Base-by-base conservation (phyloP, 2,113 vertebrate genomes). In the Choloepus hoffmanni region DNA sequence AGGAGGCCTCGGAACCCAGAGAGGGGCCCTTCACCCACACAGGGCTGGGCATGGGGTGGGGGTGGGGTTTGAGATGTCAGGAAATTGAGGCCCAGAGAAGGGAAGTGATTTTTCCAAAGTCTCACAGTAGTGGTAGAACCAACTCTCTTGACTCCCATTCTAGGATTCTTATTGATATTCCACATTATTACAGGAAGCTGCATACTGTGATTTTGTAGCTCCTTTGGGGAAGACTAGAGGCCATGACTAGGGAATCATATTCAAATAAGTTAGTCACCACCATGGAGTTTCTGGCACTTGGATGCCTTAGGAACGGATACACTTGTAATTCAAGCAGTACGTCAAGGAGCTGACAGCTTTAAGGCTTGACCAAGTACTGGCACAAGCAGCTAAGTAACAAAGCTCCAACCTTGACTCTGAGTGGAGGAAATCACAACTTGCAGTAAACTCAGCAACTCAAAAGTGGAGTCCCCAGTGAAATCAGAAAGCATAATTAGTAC, bases 261-360 rank as follows among this genome's bases (percentile, higher is more conserved):
- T 92, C 14, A 85, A 90, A 76, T 65, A 90, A 63, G 63, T 92
- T 95, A 9, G 83, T 95, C 50, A 87, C 28, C 92, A 13, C 36
- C 40, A 50, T 48, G 76, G 26, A 53, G 9, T 77, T 93, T 53
- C 63, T 76, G n/a, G 70, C 58, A 26, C 58, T 79, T 53, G 50
- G 19, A 43, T 83, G 45, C 50, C 43, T 87, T 93, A 45, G 50
- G 58, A 78, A 90, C n/a, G 40, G 48, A 84, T 73, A 36, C 36
- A 45, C 50, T 93, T 96, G 21, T 43, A 81, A 87, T 90, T 92
- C 79, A 85, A 93, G 28, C 79, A 50, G 6, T 58, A 10, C 53
- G 14, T 94, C 86, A 95, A 97, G 97, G 21, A 97, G 12, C 30
- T 13, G 14, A 48, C 21, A 87, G 62, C 30, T 97, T 90, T 90